Evolutionary conservation across 2,888 invertebrate species (phyloP).

Genomic region (Eilema depressum): DNA sequence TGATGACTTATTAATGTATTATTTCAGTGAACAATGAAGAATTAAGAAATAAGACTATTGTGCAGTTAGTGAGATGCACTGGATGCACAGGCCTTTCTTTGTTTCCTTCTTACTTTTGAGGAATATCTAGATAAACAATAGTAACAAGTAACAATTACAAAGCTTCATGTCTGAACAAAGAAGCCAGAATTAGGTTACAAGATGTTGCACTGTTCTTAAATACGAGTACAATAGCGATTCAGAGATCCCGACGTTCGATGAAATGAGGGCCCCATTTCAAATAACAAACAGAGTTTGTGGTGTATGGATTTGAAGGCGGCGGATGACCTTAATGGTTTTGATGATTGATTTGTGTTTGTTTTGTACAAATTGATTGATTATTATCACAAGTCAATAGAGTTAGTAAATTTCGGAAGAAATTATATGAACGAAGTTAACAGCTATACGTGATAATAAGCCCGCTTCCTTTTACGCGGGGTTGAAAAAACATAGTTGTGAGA

Average conservation of each 20-base stretch:
- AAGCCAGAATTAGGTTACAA: slow-evolving; percentile 12
- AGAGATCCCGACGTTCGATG: slow-evolving; percentile 13
- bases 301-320: slow-evolving; percentile 15
- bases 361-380: background rate
- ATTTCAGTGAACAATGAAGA: too few relatives aligned
- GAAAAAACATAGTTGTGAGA: too few relatives aligned
- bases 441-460: background rate
- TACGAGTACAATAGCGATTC: slow-evolving; percentile 23
- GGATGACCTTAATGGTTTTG: slow-evolving; percentile 1
- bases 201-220: slow-evolving; percentile 13
- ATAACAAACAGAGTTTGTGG: slow-evolving; percentile 16
- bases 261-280: slow-evolving; percentile 16
- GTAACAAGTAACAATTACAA: background rate
- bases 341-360: background rate
- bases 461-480: too few relatives aligned
- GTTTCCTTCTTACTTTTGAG: background rate
- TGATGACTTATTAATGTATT: too few relatives aligned
- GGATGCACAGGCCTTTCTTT: slow-evolving; percentile 26
- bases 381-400: background rate
- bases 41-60: too few relatives aligned
- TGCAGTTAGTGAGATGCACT: background rate
- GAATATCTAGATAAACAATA: background rate
- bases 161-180: slow-evolving; percentile 15
- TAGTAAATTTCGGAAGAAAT: background rate
- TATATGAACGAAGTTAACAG: background rate